A percentile compares a stretch with the other conserved stretches of the same genome.
These are phyloP conservation scores for Strix aluco DNA, from an alignment of 2,113 vertebrate genomes.

Conservation along the genomic window DNA sequence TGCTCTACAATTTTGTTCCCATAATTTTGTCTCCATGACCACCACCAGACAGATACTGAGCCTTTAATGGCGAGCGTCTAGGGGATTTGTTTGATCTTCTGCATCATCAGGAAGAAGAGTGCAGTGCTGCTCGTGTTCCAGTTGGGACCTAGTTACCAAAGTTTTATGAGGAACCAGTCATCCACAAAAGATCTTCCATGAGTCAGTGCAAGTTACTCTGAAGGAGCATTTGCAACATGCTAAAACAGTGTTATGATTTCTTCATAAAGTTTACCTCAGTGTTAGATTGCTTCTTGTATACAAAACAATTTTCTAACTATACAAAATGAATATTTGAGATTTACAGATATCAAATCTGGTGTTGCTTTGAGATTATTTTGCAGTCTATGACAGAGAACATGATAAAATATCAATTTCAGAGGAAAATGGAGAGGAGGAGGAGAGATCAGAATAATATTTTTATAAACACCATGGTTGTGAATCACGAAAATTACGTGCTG, in stretches of 20 bases:
- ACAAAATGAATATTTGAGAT: slow-evolving; percentile 3
- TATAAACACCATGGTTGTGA: not conserved
- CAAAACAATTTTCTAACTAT: not conserved
- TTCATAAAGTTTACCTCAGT: slow-evolving; percentile 22
- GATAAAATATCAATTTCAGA: not conserved
- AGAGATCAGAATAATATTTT: not conserved
- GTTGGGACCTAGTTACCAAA: not conserved
- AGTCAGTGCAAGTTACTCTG: slow-evolving; percentile 11
- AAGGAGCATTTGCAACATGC: slow-evolving; percentile 2
- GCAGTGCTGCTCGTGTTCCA: not conserved
- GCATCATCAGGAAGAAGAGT: not conserved
- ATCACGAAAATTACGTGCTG: not conserved
- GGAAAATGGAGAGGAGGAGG: not conserved
- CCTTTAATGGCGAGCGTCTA: not conserved
- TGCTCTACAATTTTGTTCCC: not conserved
- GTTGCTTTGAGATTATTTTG: not conserved
- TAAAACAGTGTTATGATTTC: slow-evolving; percentile 14
- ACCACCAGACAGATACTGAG: not conserved
- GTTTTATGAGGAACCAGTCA: not conserved
- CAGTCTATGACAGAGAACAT: not conserved
- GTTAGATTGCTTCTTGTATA: slow-evolving; percentile 10
- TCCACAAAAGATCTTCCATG: not conserved
- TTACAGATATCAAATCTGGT: not conserved
- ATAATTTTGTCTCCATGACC: not conserved
- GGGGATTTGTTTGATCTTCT: not conserved